These are phyloP conservation scores for Zaprionus ornatus DNA, from an alignment of 1,140 invertebrate species.

Conservation along the genomic window DNA sequence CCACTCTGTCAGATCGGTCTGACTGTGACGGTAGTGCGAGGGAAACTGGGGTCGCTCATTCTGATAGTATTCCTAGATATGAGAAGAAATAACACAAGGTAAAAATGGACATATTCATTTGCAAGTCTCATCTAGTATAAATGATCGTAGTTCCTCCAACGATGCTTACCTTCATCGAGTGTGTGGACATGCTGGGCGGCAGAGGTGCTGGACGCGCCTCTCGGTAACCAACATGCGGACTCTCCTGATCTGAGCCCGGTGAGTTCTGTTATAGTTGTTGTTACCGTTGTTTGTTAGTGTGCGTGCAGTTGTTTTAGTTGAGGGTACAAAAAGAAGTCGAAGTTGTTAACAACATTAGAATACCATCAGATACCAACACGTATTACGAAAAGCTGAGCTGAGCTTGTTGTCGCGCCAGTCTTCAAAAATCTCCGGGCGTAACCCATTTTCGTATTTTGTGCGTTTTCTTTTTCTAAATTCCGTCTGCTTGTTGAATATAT, in stretches of 20 bases:
- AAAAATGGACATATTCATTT: slow-evolving; percentile 5
- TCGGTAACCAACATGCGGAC: slow-evolving; percentile 70
- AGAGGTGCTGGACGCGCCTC: slow-evolving; percentile 72
- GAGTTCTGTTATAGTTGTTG: slow-evolving; percentile 62
- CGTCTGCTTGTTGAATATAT: slow-evolving; percentile 40
- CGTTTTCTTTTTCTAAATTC: background rate
- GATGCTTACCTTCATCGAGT: slow-evolving; percentile 83
- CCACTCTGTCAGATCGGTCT: slow-evolving; percentile 83
- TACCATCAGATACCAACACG: background rate
- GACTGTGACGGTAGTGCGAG: slow-evolving; percentile 81
- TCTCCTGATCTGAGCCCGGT: slow-evolving; percentile 82
- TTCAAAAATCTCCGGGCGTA: background rate
- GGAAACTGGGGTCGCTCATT: slow-evolving; percentile 73
- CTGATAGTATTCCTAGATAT: slow-evolving; percentile 82
- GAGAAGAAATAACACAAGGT: slow-evolving; percentile 51
- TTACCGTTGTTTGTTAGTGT: slow-evolving; percentile 43
- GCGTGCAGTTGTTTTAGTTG: slow-evolving; percentile 42
- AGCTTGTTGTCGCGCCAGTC: slow-evolving; percentile 7
- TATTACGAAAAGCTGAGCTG: slow-evolving; percentile 17
- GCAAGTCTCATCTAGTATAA: no score
- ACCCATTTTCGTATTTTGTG: slow-evolving; percentile 19
- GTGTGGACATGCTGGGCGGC: slow-evolving; percentile 81
- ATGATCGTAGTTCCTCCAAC: background rate
- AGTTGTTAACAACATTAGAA: slow-evolving; percentile 35
- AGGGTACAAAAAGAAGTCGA: slow-evolving; percentile 30